These are phyloP conservation scores for Parochlus steinenii DNA, from an alignment of 2,888 invertebrate genomes.

Conservation along the genomic window DNA sequence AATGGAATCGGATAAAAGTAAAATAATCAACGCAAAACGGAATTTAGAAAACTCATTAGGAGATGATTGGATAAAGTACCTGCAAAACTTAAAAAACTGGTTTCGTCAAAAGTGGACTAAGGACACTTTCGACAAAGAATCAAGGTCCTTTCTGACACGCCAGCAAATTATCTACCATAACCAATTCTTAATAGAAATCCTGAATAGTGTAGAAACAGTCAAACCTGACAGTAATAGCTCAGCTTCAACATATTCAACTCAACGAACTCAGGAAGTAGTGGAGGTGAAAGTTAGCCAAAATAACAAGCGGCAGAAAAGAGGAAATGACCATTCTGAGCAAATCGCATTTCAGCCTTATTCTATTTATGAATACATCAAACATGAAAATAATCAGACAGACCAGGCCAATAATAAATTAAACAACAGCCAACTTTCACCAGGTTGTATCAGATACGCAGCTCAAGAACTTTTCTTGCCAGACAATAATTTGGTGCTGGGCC, in stretches of 20 bases:
- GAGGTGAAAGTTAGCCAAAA: constrained; percentile 17
- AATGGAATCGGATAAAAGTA: too few species aligned
- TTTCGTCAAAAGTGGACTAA: constrained; percentile 58
- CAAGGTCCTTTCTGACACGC: constrained; percentile 49
- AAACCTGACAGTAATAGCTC: constrained; percentile 31
- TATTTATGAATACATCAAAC: constrained; percentile 6
- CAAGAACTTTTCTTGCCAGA: constrained; percentile 74
- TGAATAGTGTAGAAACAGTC: constrained; percentile 47
- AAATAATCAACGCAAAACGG: constrained; percentile 8
- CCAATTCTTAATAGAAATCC: constrained; percentile 61
- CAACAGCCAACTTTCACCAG: too few species aligned
- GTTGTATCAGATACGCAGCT: constrained; percentile 42
- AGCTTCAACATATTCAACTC: constrained; percentile 26
- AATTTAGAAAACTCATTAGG: constrained; percentile 31
- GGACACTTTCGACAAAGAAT: constrained; percentile 68
- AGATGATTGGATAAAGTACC: constrained; percentile 52
- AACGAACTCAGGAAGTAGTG: constrained; percentile 19
- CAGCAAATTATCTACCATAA: constrained; percentile 73
- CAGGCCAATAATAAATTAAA: neutral
- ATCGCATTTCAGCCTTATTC: constrained; percentile 10
- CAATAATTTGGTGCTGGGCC: constrained; percentile 61
- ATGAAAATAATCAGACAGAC: constrained; percentile 25
- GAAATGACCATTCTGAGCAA: constrained; percentile 29
- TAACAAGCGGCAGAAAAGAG: constrained; percentile 29
- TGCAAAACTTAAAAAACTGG: constrained; percentile 57